These are phyloP conservation scores for Misgurnus mizolepis DNA, from an alignment of 2,113 vertebrate species.

Conservation along the genomic window DNA sequence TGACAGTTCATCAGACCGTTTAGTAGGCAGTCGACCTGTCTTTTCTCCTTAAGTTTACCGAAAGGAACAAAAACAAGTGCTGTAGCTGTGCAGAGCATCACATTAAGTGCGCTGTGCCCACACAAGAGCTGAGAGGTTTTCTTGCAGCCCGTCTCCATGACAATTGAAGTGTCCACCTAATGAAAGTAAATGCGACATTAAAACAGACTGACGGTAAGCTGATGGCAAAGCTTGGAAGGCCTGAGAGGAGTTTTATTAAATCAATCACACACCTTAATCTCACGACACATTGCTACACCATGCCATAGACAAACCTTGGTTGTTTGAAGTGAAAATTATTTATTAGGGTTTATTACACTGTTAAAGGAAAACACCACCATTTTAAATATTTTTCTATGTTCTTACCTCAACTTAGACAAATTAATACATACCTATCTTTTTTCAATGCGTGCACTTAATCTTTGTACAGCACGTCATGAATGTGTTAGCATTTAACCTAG, in stretches of 20 bases:
- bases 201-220: constrained; percentile 44
- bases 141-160: constrained; percentile 37
- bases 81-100: not conserved
- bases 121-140: constrained; percentile 29
- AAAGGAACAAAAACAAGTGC: constrained; percentile 36
- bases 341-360: no score
- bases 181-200: constrained; percentile 54
- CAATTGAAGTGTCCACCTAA: constrained; percentile 45
- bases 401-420: no score
- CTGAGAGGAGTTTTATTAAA: not conserved
- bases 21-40: not conserved
- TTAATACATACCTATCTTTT: no score
- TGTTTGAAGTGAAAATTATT: no score
- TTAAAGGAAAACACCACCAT: no score
- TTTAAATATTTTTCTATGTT: no score
- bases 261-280: no score
- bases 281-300: no score
- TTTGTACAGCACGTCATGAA: no score
- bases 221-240: not conserved
- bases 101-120: constrained; percentile 28
- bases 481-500: no score
- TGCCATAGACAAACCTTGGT: no score
- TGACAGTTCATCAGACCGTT: not conserved
- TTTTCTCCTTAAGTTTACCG: constrained; percentile 9
- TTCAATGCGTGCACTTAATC: no score